Conservation (phyloP, 2,113 vertebrate species). For the Riparia riparia region DNA sequence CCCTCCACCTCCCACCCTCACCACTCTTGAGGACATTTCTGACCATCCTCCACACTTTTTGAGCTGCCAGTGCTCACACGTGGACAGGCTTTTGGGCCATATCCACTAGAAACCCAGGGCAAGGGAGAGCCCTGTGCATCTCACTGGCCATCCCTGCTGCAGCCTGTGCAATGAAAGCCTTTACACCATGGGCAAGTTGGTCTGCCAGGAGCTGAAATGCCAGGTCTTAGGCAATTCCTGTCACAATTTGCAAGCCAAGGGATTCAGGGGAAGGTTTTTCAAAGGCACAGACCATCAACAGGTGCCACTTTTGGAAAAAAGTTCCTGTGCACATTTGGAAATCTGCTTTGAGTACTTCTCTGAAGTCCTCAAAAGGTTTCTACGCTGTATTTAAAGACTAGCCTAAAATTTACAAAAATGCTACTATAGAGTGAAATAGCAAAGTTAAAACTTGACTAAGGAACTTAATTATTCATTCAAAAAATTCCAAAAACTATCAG, state of each 20-base stretch:
- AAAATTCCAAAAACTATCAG: not conserved
- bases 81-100: not conserved
- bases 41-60: not conserved
- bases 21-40: not conserved
- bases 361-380: not conserved
- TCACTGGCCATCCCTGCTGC: not conserved
- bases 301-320: not conserved
- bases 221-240: not conserved
- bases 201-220: not conserved
- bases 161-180: not conserved
- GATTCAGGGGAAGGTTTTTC: not conserved
- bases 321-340: not conserved
- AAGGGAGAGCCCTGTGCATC: not conserved
- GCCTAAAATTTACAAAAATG: not conserved
- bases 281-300: not conserved
- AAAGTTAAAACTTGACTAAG: not conserved
- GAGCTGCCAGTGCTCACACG: not conserved
- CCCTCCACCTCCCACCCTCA: not conserved
- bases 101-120: not conserved
- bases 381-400: not conserved
- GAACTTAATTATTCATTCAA: not conserved
- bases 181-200: rapidly evolving
- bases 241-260: not conserved
- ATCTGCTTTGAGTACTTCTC: not conserved
- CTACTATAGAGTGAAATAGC: not conserved